A percentile compares a stretch with the other conserved stretches of the same genome.
Conservation (phyloP, 2,797 vertebrate genomes). For the Pangasius macronema region DNA sequence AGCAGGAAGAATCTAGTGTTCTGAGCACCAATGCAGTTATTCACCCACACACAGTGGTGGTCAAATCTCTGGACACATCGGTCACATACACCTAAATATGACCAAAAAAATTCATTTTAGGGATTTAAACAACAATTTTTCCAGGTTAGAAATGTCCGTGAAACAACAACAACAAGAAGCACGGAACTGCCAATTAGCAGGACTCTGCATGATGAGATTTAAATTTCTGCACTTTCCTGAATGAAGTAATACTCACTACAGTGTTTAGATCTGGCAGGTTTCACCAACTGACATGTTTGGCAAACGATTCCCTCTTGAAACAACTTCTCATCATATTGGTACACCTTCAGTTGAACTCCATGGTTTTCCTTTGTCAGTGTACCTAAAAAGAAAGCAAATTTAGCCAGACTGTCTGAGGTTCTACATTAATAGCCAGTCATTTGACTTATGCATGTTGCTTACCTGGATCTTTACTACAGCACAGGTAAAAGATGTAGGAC, state of each 20-base stretch:
- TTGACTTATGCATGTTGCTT: slow-evolving; percentile 37
- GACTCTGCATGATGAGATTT: neutral
- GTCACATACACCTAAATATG: slow-evolving; percentile 81
- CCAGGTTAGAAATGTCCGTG: neutral
- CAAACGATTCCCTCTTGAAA: slow-evolving; percentile 81
- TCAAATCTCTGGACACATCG: slow-evolving; percentile 91
- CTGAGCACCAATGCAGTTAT: slow-evolving; percentile 91
- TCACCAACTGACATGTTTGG: slow-evolving; percentile 80
- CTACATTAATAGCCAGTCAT: neutral
- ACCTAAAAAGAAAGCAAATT: slow-evolving; percentile 68
- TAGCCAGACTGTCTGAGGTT: neutral
- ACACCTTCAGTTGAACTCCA: slow-evolving; percentile 71
- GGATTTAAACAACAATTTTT: neutral
- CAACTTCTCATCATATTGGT: slow-evolving; percentile 82
- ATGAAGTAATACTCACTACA: slow-evolving; percentile 79
- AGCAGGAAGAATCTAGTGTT: slow-evolving; percentile 85
- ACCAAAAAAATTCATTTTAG: neutral
- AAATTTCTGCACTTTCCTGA: neutral
- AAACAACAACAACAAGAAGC: neutral
- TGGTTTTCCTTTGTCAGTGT: slow-evolving; percentile 81
- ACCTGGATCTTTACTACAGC: slow-evolving; percentile 87
- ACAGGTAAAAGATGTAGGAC: slow-evolving; percentile 81
- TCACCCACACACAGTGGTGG: slow-evolving; percentile 97
- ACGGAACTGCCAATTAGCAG: neutral
- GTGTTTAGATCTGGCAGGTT: slow-evolving; percentile 94